A percentile compares a stretch with the other conserved stretches of the same genome.
phyloP scores from a whole-genome alignment of 1,140 invertebrate species.

The Eulimnadia texana region DNA sequence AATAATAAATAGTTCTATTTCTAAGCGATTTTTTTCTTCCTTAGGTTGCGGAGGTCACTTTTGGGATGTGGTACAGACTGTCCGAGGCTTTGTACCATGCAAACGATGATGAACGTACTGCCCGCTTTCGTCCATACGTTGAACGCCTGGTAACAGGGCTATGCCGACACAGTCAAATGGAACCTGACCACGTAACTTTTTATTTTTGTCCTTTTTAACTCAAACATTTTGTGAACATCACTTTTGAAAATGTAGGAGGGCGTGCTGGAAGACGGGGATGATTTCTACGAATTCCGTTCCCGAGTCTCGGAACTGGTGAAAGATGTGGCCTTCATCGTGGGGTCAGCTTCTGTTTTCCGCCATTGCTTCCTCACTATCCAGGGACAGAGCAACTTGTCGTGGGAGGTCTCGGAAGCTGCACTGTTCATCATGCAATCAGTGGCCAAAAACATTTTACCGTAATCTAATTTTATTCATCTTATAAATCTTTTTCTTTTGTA shows the following conservation, averaged over 20 bases:
- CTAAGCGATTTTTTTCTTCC: too few species aligned
- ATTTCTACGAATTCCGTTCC: slow-evolving; percentile 71
- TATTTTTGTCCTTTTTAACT: slow-evolving; percentile 12
- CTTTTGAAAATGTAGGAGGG: slow-evolving; percentile 43
- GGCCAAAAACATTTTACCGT: slow-evolving; percentile 91
- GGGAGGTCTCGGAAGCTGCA: slow-evolving; percentile 88
- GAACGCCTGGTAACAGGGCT: slow-evolving; percentile 71
- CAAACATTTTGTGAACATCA: slow-evolving; percentile 8
- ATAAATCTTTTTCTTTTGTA: background rate
- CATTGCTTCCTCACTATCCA: slow-evolving; percentile 72
- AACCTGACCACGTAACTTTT: slow-evolving; percentile 62
- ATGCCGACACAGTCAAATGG: slow-evolving; percentile 76
- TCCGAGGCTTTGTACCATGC: slow-evolving; percentile 87
- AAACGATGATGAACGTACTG: slow-evolving; percentile 59
- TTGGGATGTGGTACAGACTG: slow-evolving; percentile 90
- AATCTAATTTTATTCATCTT: slow-evolving; percentile 35
- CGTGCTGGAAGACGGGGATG: slow-evolving; percentile 73
- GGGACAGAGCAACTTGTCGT: slow-evolving; percentile 45
- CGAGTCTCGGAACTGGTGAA: slow-evolving; percentile 87
- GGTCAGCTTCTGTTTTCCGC: slow-evolving; percentile 76
- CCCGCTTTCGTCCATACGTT: slow-evolving; percentile 74
- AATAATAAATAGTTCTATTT: background rate
- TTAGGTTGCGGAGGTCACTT: slow-evolving; percentile 89
- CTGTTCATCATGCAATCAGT: slow-evolving; percentile 91
- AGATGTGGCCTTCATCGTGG: slow-evolving; percentile 94